Conservation (phyloP, 2,888 invertebrate species). For the Aricia artaxerxes region DNA sequence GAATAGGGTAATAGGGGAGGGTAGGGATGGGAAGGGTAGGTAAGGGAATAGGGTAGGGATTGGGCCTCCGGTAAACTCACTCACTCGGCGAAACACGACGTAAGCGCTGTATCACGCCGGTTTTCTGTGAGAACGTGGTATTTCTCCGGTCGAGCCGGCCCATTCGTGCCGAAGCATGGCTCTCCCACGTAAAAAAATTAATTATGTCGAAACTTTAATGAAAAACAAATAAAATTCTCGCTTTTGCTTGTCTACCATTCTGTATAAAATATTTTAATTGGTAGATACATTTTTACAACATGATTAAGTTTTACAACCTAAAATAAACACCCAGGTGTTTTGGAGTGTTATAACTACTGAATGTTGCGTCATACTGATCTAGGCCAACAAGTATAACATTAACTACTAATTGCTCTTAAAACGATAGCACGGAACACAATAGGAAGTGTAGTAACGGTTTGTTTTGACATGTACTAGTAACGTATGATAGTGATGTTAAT, state of each 20-base stretch:
- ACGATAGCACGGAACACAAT: slow-evolving; percentile 28
- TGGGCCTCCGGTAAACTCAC: too few relatives aligned
- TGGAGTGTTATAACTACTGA: background rate
- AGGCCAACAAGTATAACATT: slow-evolving; percentile 17
- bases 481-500: slow-evolving; percentile 33
- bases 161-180: too few relatives aligned
- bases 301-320: background rate
- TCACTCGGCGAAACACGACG: too few relatives aligned
- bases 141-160: too few relatives aligned
- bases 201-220: background rate
- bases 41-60: too few relatives aligned
- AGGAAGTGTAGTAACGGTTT: slow-evolving; percentile 29
- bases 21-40: too few relatives aligned
- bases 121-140: too few relatives aligned
- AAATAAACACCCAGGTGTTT: background rate
- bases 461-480: slow-evolving; percentile 31
- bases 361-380: slow-evolving; percentile 22
- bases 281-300: background rate
- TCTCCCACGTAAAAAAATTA: too few relatives aligned
- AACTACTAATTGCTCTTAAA: slow-evolving; percentile 25
- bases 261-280: background rate
- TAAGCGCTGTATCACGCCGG: too few relatives aligned
- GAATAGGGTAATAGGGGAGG: too few relatives aligned
- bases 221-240: background rate
- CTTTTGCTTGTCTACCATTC: background rate